Evolutionary conservation across 2,888 invertebrate species (phyloP).

Genomic region (Danaus chrysippus): DNA sequence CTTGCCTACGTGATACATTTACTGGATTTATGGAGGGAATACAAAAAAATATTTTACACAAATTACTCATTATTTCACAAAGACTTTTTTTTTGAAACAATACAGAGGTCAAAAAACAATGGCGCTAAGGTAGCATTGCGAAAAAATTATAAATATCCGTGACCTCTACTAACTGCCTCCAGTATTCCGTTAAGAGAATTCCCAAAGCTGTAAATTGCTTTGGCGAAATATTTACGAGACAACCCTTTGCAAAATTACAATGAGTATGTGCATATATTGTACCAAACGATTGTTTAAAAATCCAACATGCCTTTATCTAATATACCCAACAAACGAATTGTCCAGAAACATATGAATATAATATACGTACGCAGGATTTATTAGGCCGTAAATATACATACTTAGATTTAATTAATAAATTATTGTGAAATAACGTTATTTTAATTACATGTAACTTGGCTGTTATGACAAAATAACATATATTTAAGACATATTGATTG

Average conservation of each 20-base stretch:
- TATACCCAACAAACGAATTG: slow-evolving; percentile 14
- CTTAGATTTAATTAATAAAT: no score
- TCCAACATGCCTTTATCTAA: slow-evolving; percentile 46
- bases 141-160: slow-evolving; percentile 67
- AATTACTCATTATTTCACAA: no score
- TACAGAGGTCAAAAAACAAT: slow-evolving; percentile 42
- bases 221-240: slow-evolving; percentile 76
- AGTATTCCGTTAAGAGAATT: slow-evolving; percentile 76
- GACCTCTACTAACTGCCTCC: slow-evolving; percentile 66
- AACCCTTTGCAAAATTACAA: slow-evolving; percentile 70
- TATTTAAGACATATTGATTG: no score
- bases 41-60: no score
- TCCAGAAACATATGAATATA: slow-evolving; percentile 4
- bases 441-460: no score
- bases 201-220: slow-evolving; percentile 75
- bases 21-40: no score
- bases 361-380: no score
- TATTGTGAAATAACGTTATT: no score
- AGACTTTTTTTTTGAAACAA: no score
- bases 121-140: slow-evolving; percentile 50
- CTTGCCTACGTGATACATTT: no score
- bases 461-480: no score
- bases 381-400: no score
- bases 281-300: slow-evolving; percentile 61
- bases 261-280: slow-evolving; percentile 51